Evolutionary conservation across 2,113 vertebrate species (phyloP).

Genomic region (Bos javanicus): DNA sequence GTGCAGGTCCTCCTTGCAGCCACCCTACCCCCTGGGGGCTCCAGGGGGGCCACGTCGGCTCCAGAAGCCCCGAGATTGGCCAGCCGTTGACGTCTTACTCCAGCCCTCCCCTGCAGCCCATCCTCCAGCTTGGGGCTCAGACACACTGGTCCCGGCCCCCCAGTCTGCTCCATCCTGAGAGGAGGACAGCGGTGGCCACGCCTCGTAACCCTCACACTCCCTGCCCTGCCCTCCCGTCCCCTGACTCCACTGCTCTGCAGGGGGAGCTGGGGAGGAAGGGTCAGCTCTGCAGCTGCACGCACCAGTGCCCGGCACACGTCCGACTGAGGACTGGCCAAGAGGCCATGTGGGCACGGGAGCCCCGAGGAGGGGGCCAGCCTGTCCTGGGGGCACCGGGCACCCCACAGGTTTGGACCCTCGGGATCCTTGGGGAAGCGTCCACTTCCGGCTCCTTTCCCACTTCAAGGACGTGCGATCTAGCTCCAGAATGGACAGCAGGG

Average conservation of each 20-base stretch:
- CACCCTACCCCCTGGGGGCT: neutral
- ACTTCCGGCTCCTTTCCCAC: neutral
- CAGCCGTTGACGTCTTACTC: neutral
- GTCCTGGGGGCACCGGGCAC: neutral
- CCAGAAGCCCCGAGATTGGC: fast-evolving
- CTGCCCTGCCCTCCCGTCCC: neutral
- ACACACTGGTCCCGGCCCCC: neutral
- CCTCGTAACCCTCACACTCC: neutral
- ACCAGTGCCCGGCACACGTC: fast-evolving
- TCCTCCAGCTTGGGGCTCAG: neutral
- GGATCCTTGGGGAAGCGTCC: neutral
- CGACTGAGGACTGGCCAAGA: fast-evolving
- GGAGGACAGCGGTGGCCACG: fast-evolving
- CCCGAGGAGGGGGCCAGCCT: no score
- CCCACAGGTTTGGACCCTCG: neutral
- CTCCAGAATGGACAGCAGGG: neutral
- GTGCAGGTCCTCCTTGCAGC: no score
- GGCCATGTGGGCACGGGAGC: fast-evolving
- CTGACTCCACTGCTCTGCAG: neutral
- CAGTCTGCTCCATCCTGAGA: no score
- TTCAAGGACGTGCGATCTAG: fast-evolving
- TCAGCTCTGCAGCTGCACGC: neutral
- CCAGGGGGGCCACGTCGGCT: fast-evolving
- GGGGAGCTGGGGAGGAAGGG: fast-evolving
- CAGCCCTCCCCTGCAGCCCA: fast-evolving